A percentile compares a stretch with the other conserved stretches of the same genome.
Conservation (phyloP, 2,797 vertebrate genomes). For the Psittacula echo region DNA sequence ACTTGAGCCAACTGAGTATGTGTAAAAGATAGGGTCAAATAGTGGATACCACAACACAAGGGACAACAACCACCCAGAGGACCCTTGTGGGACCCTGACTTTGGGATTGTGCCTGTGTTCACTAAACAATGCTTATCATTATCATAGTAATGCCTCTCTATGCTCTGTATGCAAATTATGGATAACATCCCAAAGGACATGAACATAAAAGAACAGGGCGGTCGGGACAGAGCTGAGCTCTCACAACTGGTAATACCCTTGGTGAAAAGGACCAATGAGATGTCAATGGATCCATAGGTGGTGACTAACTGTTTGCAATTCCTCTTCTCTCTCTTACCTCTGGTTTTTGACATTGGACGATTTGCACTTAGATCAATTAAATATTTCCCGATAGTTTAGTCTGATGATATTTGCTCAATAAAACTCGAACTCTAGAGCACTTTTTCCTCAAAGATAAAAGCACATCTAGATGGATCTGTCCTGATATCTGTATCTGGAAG, state of each 20-base stretch:
- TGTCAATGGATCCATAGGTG: neutral
- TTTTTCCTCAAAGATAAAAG: neutral
- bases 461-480: neutral
- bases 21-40: neutral
- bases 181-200: neutral
- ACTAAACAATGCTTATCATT: neutral
- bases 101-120: neutral
- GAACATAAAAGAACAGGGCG: neutral
- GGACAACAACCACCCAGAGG: neutral
- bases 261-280: neutral
- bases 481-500: neutral
- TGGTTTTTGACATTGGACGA: neutral
- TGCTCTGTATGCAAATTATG: neutral
- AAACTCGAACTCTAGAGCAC: neutral
- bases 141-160: neutral
- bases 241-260: neutral
- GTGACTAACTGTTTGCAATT: neutral
- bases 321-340: neutral
- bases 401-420: neutral
- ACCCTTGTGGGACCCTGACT: neutral
- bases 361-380: neutral
- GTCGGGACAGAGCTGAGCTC: neutral
- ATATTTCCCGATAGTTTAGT: neutral
- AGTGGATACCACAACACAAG: neutral
- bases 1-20: neutral